Base-by-base conservation (phyloP, 2,888 invertebrate species). In the Gryllus longicercus region DNA sequence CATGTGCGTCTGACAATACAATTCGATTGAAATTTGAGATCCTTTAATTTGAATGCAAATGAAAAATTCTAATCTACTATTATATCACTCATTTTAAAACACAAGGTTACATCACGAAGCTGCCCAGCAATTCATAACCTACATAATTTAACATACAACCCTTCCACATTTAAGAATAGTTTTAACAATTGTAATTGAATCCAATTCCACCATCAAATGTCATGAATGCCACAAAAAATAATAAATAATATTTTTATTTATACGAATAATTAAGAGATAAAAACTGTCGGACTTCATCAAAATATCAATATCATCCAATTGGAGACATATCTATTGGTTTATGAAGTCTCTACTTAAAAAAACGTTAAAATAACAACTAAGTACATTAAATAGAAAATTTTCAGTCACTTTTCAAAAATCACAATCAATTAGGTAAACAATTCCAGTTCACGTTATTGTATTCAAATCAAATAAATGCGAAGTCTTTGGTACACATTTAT, bases 401-500 rank as follows among this genome's bases (percentile, higher is more conserved):
- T 21, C 21, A 77, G 49, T 77, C 77, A 77, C 18, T 50, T 50
- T 77, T 77, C 50, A 8, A 77, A 38, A 49, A 77, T 77, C 76
- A 38, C 76, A 76, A 49, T 76, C 76, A 76, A 76, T 38, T 25
- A 49, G 50, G 49, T 77, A 77, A 21, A 77, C 25, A 77, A 50
- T 49, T 50, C n/a, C 50, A 49, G 76, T n/a, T n/a, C 50, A 63
- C 63, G n/a, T 63, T 38, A 38, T 25, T 77, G 77, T 49, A 50
- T 49, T 21, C 77, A 77, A 49, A 77, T 76, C 63, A 79, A 75
- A 80, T 80, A 79, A 82, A 80, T 82, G 79, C 80, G 80, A 77
- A 51, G 77, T 82, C 82, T 82, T 82, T 82, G 82, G 82, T 80
- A 80, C 80, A 76, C 51, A 78, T 74, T 50, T 80, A 81, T 81